Base-by-base conservation (phyloP, 2,888 invertebrate genomes). In the Drosophila borealis region DNA sequence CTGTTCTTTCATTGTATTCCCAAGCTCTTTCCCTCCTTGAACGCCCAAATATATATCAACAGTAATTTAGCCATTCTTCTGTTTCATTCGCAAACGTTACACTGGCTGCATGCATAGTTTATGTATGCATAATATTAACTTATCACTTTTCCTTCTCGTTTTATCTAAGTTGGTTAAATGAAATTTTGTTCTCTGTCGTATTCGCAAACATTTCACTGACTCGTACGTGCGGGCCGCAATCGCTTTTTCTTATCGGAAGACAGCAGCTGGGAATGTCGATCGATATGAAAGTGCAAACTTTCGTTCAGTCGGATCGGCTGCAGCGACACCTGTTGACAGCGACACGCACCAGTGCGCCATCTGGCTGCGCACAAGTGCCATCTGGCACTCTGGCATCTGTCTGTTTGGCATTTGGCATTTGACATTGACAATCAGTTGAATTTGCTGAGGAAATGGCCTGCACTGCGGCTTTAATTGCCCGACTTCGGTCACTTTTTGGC, bases 381-480 rank as follows among this genome's bases (percentile, higher is more conserved):
- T 25, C 48, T 71, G 66, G 48, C 50, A 14, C 50, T 48, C 10
- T 49, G 44, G 8, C 57, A 11, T 36, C 9, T 51, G 45, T 6
- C 45, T n/a, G 10, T n/a, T 36, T 17, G 33, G 33, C 19, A n/a
- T 37, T 4, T 39, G 53, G 21, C 78, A 74, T 65, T 60, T 80
- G 80, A 80, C 82, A 82, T 80, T 80, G 80, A 65, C 80, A 80
- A 82, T 80, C 81, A 76, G 76, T 81, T 79, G 68, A 73, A 79
- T 76, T 81, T 46, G 77, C 56, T 57, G 56, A 73, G 77, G 69
- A 80, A 82, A 85, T 77, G 74, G 65, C 70, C 74, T 75, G 82
- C 88, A 85, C 78, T 79, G 70, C 71, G 72, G 63, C 72, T 69
- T 82, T 83, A 88, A 88, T 83, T 83, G 86, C 54, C 25, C 50